Base-by-base conservation (phyloP, 2,888 invertebrate genomes). In the Palloptera scutellata region DNA sequence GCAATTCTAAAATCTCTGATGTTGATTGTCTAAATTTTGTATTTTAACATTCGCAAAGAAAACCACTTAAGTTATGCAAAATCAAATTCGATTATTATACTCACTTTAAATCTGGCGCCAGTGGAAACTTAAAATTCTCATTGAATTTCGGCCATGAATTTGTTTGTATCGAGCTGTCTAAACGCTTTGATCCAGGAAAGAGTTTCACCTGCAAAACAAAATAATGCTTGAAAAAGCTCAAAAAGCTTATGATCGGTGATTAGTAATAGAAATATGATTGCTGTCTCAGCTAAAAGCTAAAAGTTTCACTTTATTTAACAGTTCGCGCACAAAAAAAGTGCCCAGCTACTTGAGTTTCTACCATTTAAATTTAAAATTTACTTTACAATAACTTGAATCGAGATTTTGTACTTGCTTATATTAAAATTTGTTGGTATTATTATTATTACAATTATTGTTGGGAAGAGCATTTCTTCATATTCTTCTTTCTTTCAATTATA, bases 141-240 rank as follows among this genome's bases (percentile, higher is more conserved):
- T 93, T 92, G 88, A 91, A 92, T 65, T 90, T 89, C 0, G 93
- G 93, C 92, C 92, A 92, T 1, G 92, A 91, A 78, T 90, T 91
- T 74, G 91, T 91, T 79, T 90, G 91, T 74, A 91, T 85, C 64
- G 89, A 88, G 20, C 92, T 92, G 83, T 93, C 93, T 79, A 88
- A 91, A 82, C 92, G 92, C 73, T 89, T 90, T 76, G 90, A 90
- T 11, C 91, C 91, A 0, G 93, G 93, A 80, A 92, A 91, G 54
- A 93, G 83, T 85, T 92, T 92, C 5, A 92, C 90, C 93, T 93
- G 67, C 15, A 71, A 65, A 40, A 51, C 10, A 20, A 53, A 30
- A 20, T 20, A 40, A 53, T 4, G 6, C 30, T 4, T 30, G 30
- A 4, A 30, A n/a, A 20, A 41, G 40, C 13, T 40, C 1, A 62